A percentile compares a stretch with the other conserved stretches of the same genome.
These are phyloP conservation scores for Phyllostomus discolor DNA, from an alignment of 2,113 vertebrate species.

Conservation along the genomic window DNA sequence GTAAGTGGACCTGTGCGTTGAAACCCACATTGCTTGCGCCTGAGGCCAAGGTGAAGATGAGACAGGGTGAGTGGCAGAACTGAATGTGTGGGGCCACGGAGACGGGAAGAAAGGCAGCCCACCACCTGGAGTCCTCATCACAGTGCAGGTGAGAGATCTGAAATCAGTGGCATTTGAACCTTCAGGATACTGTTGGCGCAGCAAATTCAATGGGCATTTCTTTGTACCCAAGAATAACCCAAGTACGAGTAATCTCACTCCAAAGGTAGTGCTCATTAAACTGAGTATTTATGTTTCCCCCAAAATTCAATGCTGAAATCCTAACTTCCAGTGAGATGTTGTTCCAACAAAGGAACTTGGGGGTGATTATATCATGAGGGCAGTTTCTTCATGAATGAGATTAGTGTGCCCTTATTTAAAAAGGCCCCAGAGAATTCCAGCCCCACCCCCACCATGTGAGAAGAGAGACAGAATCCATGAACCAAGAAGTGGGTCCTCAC, in stretches of 20 bases:
- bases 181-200: background rate
- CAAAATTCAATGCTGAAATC: background rate
- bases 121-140: background rate
- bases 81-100: background rate
- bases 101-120: background rate
- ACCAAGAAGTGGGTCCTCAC: background rate
- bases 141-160: background rate
- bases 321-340: background rate
- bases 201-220: background rate
- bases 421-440: background rate
- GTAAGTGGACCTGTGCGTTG: background rate
- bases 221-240: background rate
- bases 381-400: background rate
- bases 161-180: background rate
- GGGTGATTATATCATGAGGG: background rate
- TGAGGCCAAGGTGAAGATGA: background rate
- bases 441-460: fast-evolving
- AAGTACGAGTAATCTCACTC: too few relatives aligned
- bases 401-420: background rate
- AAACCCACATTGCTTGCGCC: background rate
- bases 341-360: background rate
- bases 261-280: background rate
- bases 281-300: background rate
- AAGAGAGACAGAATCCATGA: background rate
- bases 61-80: background rate